phyloP scores from a whole-genome alignment of 1,140 invertebrate species.

The Seison nebaliae region DNA sequence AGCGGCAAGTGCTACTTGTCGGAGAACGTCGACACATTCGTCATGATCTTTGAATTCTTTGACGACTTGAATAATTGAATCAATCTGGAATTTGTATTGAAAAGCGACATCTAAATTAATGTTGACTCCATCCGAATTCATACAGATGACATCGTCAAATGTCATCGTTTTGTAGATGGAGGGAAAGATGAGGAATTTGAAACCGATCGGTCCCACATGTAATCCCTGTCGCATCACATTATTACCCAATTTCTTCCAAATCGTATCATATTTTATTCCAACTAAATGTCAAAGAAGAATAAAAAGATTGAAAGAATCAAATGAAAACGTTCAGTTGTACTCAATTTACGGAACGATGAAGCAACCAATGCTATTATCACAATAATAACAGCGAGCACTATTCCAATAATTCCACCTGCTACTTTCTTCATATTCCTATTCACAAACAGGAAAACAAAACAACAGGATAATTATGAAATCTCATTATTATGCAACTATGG shows the following conservation, averaged over 20 bases:
- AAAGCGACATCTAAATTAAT: slow-evolving; percentile 19
- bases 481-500: too few species aligned
- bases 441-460: too few species aligned
- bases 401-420: too few species aligned
- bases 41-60: slow-evolving; percentile 20
- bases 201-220: slow-evolving; percentile 20
- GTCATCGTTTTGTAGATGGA: slow-evolving; percentile 20
- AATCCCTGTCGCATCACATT: slow-evolving; percentile 18
- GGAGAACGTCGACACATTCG: slow-evolving; percentile 18
- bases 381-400: too few species aligned
- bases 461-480: too few species aligned
- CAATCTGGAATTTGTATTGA: slow-evolving; percentile 18
- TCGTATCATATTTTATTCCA: slow-evolving; percentile 20
- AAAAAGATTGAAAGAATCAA: too few species aligned
- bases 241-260: slow-evolving; percentile 16
- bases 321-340: too few species aligned
- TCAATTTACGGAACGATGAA: too few species aligned
- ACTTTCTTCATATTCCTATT: too few species aligned
- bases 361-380: too few species aligned
- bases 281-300: too few species aligned
- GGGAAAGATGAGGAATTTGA: slow-evolving; percentile 22
- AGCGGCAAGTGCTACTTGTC: slow-evolving; percentile 18
- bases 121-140: slow-evolving; percentile 21
- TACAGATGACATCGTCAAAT: slow-evolving; percentile 18
- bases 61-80: slow-evolving; percentile 14